Evolutionary conservation across 1,140 invertebrate species (phyloP).

Genomic region (Macrobrachium nipponense): DNA sequence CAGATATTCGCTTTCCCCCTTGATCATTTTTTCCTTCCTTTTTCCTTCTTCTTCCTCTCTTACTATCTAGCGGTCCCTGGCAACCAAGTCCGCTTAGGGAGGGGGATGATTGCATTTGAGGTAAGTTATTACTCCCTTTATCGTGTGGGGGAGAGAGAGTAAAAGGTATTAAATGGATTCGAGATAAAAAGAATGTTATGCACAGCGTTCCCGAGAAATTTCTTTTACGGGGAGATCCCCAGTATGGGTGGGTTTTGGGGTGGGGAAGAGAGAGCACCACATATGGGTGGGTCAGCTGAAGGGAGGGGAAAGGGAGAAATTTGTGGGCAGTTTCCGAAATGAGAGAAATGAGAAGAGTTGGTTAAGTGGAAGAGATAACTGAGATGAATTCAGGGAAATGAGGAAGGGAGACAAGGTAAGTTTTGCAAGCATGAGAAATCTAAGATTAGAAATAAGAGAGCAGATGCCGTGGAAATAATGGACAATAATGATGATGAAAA

Average conservation of each 20-base stretch:
- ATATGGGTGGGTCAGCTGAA: background rate
- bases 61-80: background rate
- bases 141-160: constrained; percentile 44
- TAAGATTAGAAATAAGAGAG: no score
- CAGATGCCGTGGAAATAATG: background rate
- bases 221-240: background rate
- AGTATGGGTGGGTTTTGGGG: background rate
- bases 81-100: constrained; percentile 9
- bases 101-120: constrained; percentile 49
- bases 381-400: background rate
- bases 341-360: background rate
- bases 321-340: no score
- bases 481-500: background rate
- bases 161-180: constrained; percentile 54
- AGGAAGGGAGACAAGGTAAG: background rate
- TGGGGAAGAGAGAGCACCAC: background rate
- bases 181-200: constrained; percentile 50
- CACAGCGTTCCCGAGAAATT: constrained; percentile 4
- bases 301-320: background rate
- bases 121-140: constrained; percentile 44
- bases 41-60: background rate
- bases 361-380: background rate
- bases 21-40: background rate
- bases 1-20: no score
- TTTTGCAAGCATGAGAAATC: no score